Evolutionary conservation across 2,888 invertebrate genomes (phyloP).

Genomic region (Scaptomyza reducta): DNA sequence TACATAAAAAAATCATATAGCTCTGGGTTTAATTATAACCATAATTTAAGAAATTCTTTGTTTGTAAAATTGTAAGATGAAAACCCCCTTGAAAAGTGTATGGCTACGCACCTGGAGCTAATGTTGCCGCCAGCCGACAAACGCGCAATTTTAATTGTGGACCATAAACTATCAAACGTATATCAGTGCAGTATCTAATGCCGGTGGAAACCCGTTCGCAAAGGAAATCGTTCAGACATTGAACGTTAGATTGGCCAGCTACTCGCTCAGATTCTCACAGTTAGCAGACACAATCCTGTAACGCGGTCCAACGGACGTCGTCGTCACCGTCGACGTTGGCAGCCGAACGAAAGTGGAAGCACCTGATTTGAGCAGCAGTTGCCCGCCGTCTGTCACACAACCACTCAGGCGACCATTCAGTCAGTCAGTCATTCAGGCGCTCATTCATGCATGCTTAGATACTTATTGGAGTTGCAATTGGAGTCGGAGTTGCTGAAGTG

Average conservation of each 20-base stretch:
- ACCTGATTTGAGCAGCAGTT: slow-evolving; percentile 72
- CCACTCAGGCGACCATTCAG: slow-evolving; percentile 53
- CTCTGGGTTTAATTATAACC: neutral
- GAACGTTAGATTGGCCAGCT: slow-evolving; percentile 53
- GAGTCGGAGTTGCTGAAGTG: slow-evolving; percentile 16
- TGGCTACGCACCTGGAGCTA: slow-evolving; percentile 12
- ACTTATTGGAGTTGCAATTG: slow-evolving; percentile 49
- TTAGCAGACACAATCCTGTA: slow-evolving; percentile 46
- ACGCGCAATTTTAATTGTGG: slow-evolving; percentile 71
- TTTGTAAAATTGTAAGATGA: neutral
- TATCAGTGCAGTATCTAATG: slow-evolving; percentile 72
- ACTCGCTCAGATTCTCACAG: slow-evolving; percentile 65
- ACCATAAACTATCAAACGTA: slow-evolving; percentile 70
- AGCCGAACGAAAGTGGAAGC: slow-evolving; percentile 67
- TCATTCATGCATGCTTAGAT: slow-evolving; percentile 72
- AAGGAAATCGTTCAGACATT: slow-evolving; percentile 72
- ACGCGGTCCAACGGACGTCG: slow-evolving; percentile 39
- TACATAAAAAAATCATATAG: neutral
- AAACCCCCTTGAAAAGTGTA: neutral
- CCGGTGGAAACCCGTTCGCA: slow-evolving; percentile 69
- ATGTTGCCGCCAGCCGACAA: slow-evolving; percentile 32
- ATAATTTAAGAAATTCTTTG: neutral
- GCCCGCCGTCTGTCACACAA: slow-evolving; percentile 70
- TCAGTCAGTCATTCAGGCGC: slow-evolving; percentile 53
- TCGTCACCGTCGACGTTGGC: slow-evolving; percentile 19